Evolutionary conservation across 1,140 invertebrate species (phyloP).

Genomic region (Caenorhabditis briggsae): DNA sequence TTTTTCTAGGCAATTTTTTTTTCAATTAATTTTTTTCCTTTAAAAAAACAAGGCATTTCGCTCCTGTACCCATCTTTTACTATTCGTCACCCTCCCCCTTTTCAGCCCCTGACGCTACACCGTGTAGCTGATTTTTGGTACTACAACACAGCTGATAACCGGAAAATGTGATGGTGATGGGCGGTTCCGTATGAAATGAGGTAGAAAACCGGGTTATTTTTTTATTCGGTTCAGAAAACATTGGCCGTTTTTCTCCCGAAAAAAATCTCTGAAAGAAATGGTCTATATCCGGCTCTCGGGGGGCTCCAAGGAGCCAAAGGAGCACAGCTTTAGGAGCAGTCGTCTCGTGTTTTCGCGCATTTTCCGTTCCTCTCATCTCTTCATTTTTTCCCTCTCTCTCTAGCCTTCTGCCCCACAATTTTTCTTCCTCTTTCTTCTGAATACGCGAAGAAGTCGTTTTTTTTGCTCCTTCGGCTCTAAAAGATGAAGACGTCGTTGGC

Average conservation of each 20-base stretch:
- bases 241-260: not conserved
- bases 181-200: conserved; percentile 46
- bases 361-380: conserved; percentile 37
- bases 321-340: not conserved
- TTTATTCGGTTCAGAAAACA: not conserved
- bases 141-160: conserved; percentile 41
- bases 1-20: not conserved
- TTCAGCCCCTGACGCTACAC: conserved; percentile 25
- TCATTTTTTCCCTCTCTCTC: not conserved
- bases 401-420: not conserved
- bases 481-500: too few species aligned
- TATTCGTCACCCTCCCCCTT: not conserved
- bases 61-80: conserved; percentile 33
- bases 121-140: conserved; percentile 35
- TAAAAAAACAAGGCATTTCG: conserved; percentile 32
- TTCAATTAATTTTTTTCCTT: not conserved
- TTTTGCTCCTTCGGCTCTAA: too few species aligned
- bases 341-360: conserved; percentile 34
- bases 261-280: not conserved
- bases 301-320: not conserved
- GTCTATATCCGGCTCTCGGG: not conserved
- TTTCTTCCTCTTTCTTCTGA: not conserved
- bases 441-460: too few species aligned
- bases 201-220: conserved; percentile 47
- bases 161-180: conserved; percentile 22